phyloP scores from a whole-genome alignment of 2,888 invertebrate genomes.

The Drosophila picticornis region DNA sequence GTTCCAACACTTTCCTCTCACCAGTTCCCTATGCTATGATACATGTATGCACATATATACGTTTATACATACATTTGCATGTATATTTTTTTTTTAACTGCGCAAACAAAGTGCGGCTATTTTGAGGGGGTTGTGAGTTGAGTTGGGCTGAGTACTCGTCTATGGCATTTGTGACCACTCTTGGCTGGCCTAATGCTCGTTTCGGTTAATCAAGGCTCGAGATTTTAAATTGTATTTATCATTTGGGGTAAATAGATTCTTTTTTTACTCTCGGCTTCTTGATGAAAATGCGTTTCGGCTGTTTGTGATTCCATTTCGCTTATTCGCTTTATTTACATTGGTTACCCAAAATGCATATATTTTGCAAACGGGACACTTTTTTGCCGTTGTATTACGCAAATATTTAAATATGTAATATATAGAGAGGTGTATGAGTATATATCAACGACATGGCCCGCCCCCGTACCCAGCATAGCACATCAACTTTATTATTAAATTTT shows the following conservation, averaged over 20 bases:
- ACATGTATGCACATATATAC: constrained; percentile 25
- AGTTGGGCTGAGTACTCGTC: neutral
- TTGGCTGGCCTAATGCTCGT: constrained; percentile 64
- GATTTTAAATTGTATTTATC: constrained; percentile 80
- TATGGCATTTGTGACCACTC: constrained; percentile 38
- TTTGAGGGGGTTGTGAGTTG: neutral
- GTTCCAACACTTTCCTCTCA: constrained; percentile 11
- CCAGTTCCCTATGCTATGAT: constrained; percentile 4
- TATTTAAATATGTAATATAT: constrained; percentile 72
- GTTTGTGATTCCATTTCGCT: constrained; percentile 61
- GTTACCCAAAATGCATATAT: constrained; percentile 59
- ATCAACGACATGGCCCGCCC: constrained; percentile 48
- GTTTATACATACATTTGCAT: constrained; percentile 6
- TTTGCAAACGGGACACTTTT: constrained; percentile 73
- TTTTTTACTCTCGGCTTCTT: constrained; percentile 19
- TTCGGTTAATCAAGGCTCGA: constrained; percentile 73
- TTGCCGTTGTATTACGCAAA: constrained; percentile 45
- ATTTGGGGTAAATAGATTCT: constrained; percentile 51
- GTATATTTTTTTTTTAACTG: constrained; percentile 17
- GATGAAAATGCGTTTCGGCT: constrained; percentile 50
- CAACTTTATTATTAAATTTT: constrained; percentile 81
- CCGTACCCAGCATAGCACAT: constrained; percentile 58
- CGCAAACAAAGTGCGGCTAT: constrained; percentile 27
- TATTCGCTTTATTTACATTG: constrained; percentile 68
- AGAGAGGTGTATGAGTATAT: constrained; percentile 45